A percentile compares a stretch with the other conserved stretches of the same genome.
phyloP scores from a whole-genome alignment of 2,113 vertebrate species.

The Regulus satrapa region DNA sequence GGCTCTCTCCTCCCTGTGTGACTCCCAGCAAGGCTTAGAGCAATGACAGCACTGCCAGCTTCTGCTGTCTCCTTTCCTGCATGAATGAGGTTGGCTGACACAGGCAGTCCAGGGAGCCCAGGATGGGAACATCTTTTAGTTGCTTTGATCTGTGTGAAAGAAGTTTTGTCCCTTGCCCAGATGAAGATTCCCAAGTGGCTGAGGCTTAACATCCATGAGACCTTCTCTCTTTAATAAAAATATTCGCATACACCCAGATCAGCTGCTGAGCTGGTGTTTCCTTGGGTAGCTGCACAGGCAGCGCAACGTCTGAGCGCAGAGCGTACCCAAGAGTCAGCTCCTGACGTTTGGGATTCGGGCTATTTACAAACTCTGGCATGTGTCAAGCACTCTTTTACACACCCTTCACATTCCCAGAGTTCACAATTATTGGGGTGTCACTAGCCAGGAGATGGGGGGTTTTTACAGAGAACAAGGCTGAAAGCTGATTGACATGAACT shows the following conservation, averaged over 20 bases:
- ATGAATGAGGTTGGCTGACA: accelerated
- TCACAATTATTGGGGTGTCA: not conserved
- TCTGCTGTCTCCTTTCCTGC: not conserved
- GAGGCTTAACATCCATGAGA: not conserved
- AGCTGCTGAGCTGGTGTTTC: not conserved
- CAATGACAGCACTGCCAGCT: not conserved
- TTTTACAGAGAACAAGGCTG: not conserved
- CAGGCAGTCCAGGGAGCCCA: not conserved
- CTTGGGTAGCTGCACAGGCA: accelerated
- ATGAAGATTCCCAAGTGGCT: not conserved
- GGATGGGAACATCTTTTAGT: not conserved
- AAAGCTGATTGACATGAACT: not conserved
- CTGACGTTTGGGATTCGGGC: not conserved
- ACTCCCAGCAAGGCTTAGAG: not conserved
- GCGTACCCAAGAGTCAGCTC: not conserved
- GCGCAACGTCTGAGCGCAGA: not conserved
- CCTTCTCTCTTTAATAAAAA: not conserved
- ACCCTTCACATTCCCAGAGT: not conserved
- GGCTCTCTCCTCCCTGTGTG: not conserved
- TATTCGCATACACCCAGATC: not conserved
- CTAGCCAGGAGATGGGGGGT: not conserved
- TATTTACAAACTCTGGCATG: not conserved
- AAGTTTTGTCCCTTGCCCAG: not conserved
- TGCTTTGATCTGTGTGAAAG: not conserved
- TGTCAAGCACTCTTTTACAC: not conserved